Evolutionary conservation across 1,140 invertebrate species (phyloP).

Genomic region (Neodiprion lecontei): DNA sequence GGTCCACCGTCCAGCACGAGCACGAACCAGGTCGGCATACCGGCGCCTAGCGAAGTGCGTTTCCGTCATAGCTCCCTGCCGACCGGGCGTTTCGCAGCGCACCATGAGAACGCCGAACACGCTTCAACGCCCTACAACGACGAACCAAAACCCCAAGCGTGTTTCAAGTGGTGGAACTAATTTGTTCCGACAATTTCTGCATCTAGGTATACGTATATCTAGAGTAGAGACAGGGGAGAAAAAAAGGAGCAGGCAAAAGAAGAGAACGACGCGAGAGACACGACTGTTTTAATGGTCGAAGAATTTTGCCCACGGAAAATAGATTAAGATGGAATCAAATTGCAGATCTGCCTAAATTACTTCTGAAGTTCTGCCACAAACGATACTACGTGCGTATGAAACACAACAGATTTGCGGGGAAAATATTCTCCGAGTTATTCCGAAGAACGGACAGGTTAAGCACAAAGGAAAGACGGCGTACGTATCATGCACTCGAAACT

Average conservation of each 20-base stretch:
- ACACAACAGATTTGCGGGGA: too few relatives aligned
- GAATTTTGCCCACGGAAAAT: too few relatives aligned
- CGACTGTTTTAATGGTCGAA: too few relatives aligned
- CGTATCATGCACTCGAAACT: neutral
- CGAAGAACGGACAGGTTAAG: too few relatives aligned
- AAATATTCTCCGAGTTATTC: too few relatives aligned
- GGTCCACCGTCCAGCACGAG: neutral
- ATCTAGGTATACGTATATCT: neutral
- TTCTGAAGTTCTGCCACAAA: too few relatives aligned
- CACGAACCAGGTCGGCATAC: constrained; percentile 1
- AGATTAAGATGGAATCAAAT: too few relatives aligned
- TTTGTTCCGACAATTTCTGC: neutral
- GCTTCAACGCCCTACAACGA: neutral
- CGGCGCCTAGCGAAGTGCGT: neutral
- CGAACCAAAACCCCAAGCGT: constrained; percentile 4
- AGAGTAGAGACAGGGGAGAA: neutral
- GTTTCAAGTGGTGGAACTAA: constrained; percentile 5
- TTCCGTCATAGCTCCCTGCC: neutral
- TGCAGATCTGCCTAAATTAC: too few relatives aligned
- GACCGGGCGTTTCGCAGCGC: constrained; percentile 3
- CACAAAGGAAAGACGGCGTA: neutral
- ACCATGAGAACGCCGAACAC: neutral
- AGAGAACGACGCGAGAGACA: too few relatives aligned
- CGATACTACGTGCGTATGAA: too few relatives aligned
- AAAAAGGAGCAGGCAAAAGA: too few relatives aligned